Base-by-base conservation (phyloP, 2,113 vertebrate genomes). In the Australoheros scitulus region DNA sequence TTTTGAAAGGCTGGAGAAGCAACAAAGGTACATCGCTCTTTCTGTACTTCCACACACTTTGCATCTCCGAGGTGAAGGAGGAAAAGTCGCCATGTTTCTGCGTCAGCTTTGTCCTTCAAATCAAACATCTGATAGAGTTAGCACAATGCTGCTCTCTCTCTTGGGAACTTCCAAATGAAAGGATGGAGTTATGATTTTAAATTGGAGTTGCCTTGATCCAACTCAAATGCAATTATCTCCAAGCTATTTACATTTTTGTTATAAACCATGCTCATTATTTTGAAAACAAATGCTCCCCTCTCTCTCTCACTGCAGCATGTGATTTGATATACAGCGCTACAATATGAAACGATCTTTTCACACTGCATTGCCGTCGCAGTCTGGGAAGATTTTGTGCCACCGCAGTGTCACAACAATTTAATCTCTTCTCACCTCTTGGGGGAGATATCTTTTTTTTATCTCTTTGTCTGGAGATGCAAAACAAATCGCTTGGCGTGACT, bases 191-290 rank as follows among this genome's bases (percentile, higher is more conserved):
- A 90, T 83, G 86, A 92, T 89, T 93, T 89, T 83, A 92, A 92
- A 94, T 92, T 90, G 89, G 63, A 88, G 90, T 89, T 90, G 89
- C 91, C 88, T 93, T 91, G 81, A 93, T 91, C 77, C 87, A 91
- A 90, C 89, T 92, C 81, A 89, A 93, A 94, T 75, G 79, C 85
- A 94, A 94, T 94, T 92, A 94, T 94, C 89, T 93, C 84, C 47
- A 50, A 91, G 92, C 91, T 89, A 93, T 94, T 94, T 93, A 91
- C 92, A 94, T 91, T 92, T 93, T 92, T 80, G 89, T 92, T 92
- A 91, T 93, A 91, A 93, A 90, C 86, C 64, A 47, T 58, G 57
- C 90, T 94, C 88, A 89, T 93, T 93, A 93, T 92, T 93, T 92
- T 90, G 85, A 86, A 93, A 94, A 93, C 88, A 93, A 93, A 93